Evolutionary conservation across 2,797 vertebrate species (phyloP).

Genomic region (Cirrhinus molitorella): DNA sequence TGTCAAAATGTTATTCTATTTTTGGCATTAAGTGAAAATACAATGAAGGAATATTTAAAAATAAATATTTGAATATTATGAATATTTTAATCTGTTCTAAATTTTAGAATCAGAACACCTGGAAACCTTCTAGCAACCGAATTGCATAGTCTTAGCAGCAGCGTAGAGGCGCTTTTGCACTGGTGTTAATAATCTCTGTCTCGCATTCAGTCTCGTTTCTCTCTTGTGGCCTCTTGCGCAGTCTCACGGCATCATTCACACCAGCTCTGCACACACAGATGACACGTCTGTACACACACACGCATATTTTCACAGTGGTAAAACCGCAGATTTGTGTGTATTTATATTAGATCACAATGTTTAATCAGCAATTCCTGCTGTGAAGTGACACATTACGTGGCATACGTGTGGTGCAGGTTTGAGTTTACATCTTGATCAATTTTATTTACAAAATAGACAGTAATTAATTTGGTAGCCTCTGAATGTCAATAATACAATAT

Average conservation of each 20-base stretch:
- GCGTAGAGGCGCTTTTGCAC: background rate
- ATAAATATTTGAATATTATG: background rate
- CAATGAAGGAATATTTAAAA: background rate
- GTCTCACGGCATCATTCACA: background rate
- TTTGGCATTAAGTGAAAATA: too few relatives aligned
- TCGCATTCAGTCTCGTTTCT: conserved; percentile 10
- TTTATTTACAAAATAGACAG: background rate
- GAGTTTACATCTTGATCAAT: background rate
- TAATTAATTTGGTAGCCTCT: background rate
- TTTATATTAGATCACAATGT: conserved; percentile 10
- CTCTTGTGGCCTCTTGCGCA: conserved; percentile 6
- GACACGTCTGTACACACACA: conserved; percentile 10
- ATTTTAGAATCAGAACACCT: background rate
- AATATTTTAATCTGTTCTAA: background rate
- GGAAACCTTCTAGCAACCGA: background rate
- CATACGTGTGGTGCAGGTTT: background rate
- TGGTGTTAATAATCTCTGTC: conserved; percentile 28
- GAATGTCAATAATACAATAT: background rate
- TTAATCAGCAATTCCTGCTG: conserved; percentile 12
- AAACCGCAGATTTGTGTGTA: background rate
- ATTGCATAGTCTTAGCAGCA: background rate
- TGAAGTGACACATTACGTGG: background rate
- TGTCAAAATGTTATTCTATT: background rate
- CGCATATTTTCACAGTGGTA: conserved; percentile 1
- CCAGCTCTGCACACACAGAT: conserved; percentile 7